Conservation (phyloP, 2,113 vertebrate species). For the Anoura caudifer region DNA sequence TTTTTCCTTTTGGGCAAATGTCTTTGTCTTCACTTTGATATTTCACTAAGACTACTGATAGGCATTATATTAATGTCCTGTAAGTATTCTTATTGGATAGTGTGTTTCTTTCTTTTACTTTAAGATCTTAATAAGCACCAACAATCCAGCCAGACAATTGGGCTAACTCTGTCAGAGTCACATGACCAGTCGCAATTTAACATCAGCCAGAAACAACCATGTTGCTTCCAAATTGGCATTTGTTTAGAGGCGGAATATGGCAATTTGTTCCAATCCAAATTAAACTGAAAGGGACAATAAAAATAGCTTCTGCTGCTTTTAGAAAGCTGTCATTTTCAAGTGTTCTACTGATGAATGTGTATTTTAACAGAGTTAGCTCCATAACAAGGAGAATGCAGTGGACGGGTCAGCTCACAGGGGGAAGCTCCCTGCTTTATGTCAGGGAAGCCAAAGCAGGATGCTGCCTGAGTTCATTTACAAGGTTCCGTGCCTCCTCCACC, state of each 20-base stretch:
- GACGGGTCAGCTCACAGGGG: neutral
- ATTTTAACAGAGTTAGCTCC: neutral
- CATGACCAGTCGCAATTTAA: neutral
- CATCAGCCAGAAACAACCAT: neutral
- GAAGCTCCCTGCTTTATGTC: neutral
- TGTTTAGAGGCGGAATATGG: neutral
- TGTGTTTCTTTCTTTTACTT: neutral
- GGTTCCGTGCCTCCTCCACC: neutral
- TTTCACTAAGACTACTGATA: neutral
- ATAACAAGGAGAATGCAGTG: neutral
- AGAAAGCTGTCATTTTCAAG: neutral
- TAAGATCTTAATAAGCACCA: neutral
- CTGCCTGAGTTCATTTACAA: neutral
- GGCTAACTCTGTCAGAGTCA: neutral
- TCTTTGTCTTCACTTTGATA: neutral
- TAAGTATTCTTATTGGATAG: neutral
- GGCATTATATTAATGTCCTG: neutral
- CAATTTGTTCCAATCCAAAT: constrained; percentile 26
- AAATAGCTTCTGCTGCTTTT: neutral
- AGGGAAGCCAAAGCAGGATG: neutral
- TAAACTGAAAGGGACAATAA: constrained; percentile 1
- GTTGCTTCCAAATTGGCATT: constrained; percentile 12
- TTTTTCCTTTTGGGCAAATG: neutral
- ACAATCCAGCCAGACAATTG: neutral
- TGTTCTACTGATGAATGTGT: neutral